Conservation (phyloP, 2,113 vertebrate genomes). For the Columba livia region DNA sequence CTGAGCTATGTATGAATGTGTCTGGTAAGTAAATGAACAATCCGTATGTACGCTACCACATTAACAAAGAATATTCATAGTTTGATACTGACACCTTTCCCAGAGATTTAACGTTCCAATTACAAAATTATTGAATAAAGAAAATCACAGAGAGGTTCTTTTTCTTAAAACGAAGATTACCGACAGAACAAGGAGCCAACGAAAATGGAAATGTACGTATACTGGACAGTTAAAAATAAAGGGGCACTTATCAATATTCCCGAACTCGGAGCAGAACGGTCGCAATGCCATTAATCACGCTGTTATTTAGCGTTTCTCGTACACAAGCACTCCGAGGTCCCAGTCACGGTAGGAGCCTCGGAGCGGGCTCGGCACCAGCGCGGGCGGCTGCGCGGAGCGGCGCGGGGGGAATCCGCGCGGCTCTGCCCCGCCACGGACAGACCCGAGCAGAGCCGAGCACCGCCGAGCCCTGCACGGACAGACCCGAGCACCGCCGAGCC, state of each 20-base stretch:
- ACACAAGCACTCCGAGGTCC: not conserved
- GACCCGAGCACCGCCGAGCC: too few relatives aligned
- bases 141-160: not conserved
- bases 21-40: not conserved
- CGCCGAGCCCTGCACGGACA: too few relatives aligned
- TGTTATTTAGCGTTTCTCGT: constrained; percentile 48
- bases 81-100: not conserved
- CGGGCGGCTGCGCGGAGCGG: too few relatives aligned
- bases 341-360: constrained; percentile 24
- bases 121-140: not conserved
- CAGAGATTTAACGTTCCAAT: not conserved
- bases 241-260: constrained; percentile 22
- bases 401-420: too few relatives aligned
- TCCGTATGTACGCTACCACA: not conserved
- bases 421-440: too few relatives aligned
- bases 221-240: not conserved
- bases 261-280: not conserved
- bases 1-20: not conserved
- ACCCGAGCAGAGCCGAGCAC: too few relatives aligned
- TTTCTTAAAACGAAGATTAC: not conserved
- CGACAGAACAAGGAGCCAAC: not conserved
- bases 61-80: not conserved
- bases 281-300: constrained; percentile 27
- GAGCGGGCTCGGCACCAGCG: not conserved
- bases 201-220: not conserved